These are phyloP conservation scores for Arnoldichthys spilopterus DNA, from an alignment of 2,797 vertebrate species.

Conservation along the genomic window DNA sequence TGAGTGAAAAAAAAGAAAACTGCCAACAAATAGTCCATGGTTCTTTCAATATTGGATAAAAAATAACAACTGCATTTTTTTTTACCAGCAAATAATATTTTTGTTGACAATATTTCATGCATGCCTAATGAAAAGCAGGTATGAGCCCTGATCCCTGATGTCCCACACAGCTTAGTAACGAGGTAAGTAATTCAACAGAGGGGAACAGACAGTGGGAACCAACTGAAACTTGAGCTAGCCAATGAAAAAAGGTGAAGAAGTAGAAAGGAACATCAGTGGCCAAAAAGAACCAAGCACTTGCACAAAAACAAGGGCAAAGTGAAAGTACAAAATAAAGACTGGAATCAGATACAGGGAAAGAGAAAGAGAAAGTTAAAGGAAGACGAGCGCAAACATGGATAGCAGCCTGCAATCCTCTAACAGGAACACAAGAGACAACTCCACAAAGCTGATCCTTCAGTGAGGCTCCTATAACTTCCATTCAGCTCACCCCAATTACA, in stretches of 20 bases:
- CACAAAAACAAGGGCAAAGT: not conserved
- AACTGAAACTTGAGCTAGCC: slow-evolving; percentile 17
- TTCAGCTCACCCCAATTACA: not conserved
- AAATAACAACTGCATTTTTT: not conserved
- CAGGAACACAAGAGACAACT: not conserved
- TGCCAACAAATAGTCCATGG: too few relatives aligned
- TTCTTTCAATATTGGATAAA: too few relatives aligned
- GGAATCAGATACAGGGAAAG: slow-evolving; percentile 36
- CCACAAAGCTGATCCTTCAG: not conserved
- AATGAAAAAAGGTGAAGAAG: slow-evolving; percentile 23
- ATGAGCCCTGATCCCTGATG: not conserved
- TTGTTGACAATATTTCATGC: not conserved
- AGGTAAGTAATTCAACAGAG: slow-evolving; percentile 4
- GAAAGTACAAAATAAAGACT: not conserved
- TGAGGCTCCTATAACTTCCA: not conserved
- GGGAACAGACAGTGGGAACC: not conserved
- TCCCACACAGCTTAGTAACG: slow-evolving; percentile 1
- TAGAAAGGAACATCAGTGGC: slow-evolving; percentile 15
- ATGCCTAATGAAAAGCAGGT: too few relatives aligned
- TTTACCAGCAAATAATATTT: not conserved
- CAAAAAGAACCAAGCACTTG: not conserved
- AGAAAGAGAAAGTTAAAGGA: too few relatives aligned
- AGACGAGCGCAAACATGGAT: slow-evolving; percentile 10
- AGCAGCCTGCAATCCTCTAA: not conserved
- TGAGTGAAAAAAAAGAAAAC: too few relatives aligned